Percentiles rank a stretch among this genome's conserved stretches.
Conservation (phyloP, 35 echinoderm and acorn worm genomes). For the Lytechinus pictus region DNA sequence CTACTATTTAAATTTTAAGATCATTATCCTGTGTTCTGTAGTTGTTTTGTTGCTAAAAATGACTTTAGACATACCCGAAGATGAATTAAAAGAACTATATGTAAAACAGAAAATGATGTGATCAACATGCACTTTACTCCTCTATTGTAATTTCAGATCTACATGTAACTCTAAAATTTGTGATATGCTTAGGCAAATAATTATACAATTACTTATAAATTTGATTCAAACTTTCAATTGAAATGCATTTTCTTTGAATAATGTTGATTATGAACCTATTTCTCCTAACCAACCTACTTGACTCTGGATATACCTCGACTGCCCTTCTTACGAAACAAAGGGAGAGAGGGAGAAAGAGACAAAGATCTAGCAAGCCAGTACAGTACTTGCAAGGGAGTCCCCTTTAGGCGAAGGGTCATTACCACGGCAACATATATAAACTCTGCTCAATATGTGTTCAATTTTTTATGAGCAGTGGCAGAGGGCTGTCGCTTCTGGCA, state of each 20-base stretch:
- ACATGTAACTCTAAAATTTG: too few species aligned
- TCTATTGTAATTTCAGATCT: too few species aligned
- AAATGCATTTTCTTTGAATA: neutral
- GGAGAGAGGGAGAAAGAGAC: neutral
- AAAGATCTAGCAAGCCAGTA: conserved; percentile 10
- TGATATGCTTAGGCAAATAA: too few species aligned
- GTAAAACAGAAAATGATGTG: too few species aligned
- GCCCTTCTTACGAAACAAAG: neutral
- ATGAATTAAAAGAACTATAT: too few species aligned
- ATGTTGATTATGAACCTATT: neutral
- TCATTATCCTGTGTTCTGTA: too few species aligned
- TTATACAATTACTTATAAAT: too few species aligned
- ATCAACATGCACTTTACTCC: too few species aligned
- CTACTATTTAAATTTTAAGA: too few species aligned
- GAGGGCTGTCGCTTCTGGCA: neutral
- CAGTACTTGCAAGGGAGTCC: neutral
- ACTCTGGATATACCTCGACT: neutral
- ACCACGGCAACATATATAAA: neutral
- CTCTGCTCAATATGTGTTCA: neutral
- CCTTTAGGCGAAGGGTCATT: neutral
- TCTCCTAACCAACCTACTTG: neutral
- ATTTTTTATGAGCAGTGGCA: neutral
- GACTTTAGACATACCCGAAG: too few species aligned
- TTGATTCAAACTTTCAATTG: neutral
- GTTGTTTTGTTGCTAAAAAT: too few species aligned